These are phyloP conservation scores for Telmatochromis bifrenatus DNA, from an alignment of 2,113 vertebrate genomes.

Conservation along the genomic window DNA sequence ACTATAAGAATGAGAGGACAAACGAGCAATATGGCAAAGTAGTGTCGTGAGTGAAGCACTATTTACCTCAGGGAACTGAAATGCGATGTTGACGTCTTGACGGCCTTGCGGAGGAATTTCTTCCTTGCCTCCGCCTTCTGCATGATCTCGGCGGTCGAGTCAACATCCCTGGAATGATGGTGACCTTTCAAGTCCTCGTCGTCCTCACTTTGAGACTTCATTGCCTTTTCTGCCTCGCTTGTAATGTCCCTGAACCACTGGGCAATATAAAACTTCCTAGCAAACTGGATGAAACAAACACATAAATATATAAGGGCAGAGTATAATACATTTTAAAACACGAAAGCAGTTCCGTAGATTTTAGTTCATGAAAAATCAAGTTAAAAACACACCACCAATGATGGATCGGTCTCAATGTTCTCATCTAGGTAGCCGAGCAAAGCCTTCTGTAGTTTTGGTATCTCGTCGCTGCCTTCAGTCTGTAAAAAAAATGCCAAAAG, in stretches of 20 bases:
- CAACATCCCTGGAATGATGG: constrained; percentile 79
- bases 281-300: constrained; percentile 76
- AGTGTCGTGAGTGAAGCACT: not conserved
- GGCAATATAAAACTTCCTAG: constrained; percentile 93
- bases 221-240: constrained; percentile 92
- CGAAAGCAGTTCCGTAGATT: not conserved
- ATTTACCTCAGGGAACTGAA: constrained; percentile 83
- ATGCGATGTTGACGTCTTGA: constrained; percentile 79
- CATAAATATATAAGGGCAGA: not conserved
- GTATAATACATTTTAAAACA: not conserved
- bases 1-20: not conserved
- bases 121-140: constrained; percentile 86
- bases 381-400: constrained; percentile 79
- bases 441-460: constrained; percentile 90
- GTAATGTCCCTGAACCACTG: constrained; percentile 95
- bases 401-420: constrained; percentile 84
- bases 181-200: constrained; percentile 83
- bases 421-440: constrained; percentile 88
- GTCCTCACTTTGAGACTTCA: constrained; percentile 84
- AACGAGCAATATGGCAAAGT: not conserved
- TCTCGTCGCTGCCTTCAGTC: constrained; percentile 78
- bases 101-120: constrained; percentile 88
- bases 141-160: constrained; percentile 86
- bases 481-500: not conserved
- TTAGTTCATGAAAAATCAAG: not conserved